Evolutionary conservation across 2,888 invertebrate genomes (phyloP).

Genomic region (Campaea margaritaria): DNA sequence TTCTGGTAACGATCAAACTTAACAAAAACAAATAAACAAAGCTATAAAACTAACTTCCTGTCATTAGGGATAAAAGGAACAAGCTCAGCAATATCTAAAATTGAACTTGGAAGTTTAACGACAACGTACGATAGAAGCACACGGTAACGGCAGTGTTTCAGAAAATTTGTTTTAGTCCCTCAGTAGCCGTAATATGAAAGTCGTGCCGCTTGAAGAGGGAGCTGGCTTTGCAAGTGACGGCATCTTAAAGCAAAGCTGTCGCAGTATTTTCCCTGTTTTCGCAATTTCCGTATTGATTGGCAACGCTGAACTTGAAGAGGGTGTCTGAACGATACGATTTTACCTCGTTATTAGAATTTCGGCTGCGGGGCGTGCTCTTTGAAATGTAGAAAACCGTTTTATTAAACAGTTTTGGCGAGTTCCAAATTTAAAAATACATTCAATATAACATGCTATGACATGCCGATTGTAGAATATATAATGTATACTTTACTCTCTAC

Average conservation of each 20-base stretch:
- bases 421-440: not conserved
- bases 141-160: slow-evolving; percentile 5
- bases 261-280: slow-evolving; percentile 49
- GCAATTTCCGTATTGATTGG: slow-evolving; percentile 61
- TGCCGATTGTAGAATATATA: no score
- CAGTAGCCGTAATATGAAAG: slow-evolving; percentile 14
- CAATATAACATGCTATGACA: no score
- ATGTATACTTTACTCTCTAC: no score
- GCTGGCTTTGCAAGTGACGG: slow-evolving; percentile 16
- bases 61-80: slow-evolving; percentile 5
- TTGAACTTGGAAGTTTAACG: slow-evolving; percentile 3
- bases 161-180: slow-evolving; percentile 4
- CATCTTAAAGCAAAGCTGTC: slow-evolving; percentile 14
- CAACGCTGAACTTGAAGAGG: slow-evolving; percentile 56
- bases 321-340: slow-evolving; percentile 46
- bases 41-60: slow-evolving; percentile 16
- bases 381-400: slow-evolving; percentile 4
- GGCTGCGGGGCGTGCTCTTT: slow-evolving; percentile 2
- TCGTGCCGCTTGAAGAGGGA: slow-evolving; percentile 3
- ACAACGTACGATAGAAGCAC: not conserved
- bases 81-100: not conserved
- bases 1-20: not conserved
- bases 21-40: slow-evolving; percentile 10
- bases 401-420: not conserved
- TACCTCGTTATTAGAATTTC: slow-evolving; percentile 48